Evolutionary conservation across 2,888 invertebrate species (phyloP), one percentile per base, ranked within the genome.

Genomic region (Microplitis deprimator): DNA sequence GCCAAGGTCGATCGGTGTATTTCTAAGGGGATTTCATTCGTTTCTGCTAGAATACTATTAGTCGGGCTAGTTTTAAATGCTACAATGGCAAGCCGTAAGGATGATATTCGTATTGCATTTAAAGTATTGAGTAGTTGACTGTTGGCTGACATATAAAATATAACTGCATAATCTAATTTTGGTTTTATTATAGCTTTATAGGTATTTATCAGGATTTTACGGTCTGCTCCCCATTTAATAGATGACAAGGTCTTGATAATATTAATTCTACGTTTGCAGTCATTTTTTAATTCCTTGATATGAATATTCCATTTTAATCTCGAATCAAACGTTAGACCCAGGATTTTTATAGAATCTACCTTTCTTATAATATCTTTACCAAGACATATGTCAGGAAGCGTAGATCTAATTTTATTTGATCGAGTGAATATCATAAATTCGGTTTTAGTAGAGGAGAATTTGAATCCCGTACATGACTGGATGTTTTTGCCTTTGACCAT

Each of bases 121-220:
- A 77, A 39, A 7, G 16, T 16, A 6, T 39, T 59, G 5, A 61
- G n/a, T n/a, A 7, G 38, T 13, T 67, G 62, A 0, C 17, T 62
- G 6, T 61, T 80, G 50, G 76, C 76, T 29, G 77, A 73, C 29
- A 64, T 40, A 64, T 80, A 79, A 6, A 78, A 17, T 41, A 78
- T 77, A 20, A 69, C 39, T 7, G 77, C 79, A 62, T 81, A 81
- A 62, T 81, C 79, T 41, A 81, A 39, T 76, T 79, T 80, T 29
- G 78, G 68, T 38, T 75, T 20, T 17, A 81, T 76, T 5, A 79
- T 13, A n/a, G 79, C 78, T 72, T 72, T 79, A 70, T 81, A 82
- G 10, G 79, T 77, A 8, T 62, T 40, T 5, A 74, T 1, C 5
- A 78, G 71, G 4, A 65, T 74, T 1, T 71, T 8, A 17, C 38